Evolutionary conservation across 2,888 invertebrate species (phyloP), one percentile per base, ranked within the genome.

Genomic region (Acleris emargana): DNA sequence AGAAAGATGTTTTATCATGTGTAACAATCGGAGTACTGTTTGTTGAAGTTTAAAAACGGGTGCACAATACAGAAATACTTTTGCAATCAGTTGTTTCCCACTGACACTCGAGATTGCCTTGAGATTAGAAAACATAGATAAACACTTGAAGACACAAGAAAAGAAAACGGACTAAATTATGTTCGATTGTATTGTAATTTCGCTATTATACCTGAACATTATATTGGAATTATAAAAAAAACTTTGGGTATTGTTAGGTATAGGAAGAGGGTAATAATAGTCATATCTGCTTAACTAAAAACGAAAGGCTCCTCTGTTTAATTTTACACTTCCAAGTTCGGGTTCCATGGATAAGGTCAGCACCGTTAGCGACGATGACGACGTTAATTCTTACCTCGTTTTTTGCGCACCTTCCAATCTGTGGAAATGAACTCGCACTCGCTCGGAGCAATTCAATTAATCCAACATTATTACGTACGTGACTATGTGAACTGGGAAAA

Each of bases 391-490:
- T 69, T 71, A 67, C 57, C 60, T 63, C 67, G 74, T 80, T 82
- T 81, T 80, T 67, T 67, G 67, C 68, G 62, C 52, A 58, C 66
- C 68, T 63, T 74, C 67, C 71, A 72, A 73, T 73, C 73, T 71
- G 73, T 73, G 71, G 73, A 76, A 81, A 80, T 77, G 74, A 72
- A 76, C 72, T 71, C 68, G 72, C 70, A 67, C 66, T 78, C 69
- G 80, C 78, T 78, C 70, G 72, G 70, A 76, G 82, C 79, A 74
- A 80, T 85, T 84, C 80, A 86, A 85, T 87, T 84, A 84, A 82
- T 78, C 73, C 75, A 61, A 77, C 72, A 77, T 79, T 82, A 80
- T 76, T 84, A 80, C 76, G 73, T 73, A 77, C 67, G 70, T 74
- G 74, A 74, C 74, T 73, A 71, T 74, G 62, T 66, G 51, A 52